Evolutionary conservation across 2,888 invertebrate species (phyloP), one percentile per base, ranked within the genome.

Genomic region (Glaucopsyche alexis): DNA sequence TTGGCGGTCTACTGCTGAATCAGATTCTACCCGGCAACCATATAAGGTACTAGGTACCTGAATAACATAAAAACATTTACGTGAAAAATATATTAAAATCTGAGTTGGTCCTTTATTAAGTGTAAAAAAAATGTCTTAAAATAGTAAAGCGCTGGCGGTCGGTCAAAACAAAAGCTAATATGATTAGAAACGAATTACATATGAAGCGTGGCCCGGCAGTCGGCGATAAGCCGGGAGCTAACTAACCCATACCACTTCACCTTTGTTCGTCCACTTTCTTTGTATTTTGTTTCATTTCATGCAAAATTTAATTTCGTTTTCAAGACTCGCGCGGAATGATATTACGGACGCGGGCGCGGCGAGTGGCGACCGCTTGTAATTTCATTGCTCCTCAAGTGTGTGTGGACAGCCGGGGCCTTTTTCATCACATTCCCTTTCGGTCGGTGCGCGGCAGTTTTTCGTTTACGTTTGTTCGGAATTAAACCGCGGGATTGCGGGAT

Each of bases 281-380:
- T 92, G 91, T 92, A 88, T 90, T 89, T 89, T 87, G 91, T 90
- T 89, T 88, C 89, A 90, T 91, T 92, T 91, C 93, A 91, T 91
- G 93, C 91, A 89, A 91, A 92, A 93, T 93, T 93, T 91, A 92
- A 93, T 93, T 92, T 92, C 91, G 92, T 89, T 90, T 90, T 90
- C 90, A 92, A 93, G 93, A 92, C 91, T 90, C 92, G 92, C 86
- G 84, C 82, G 92, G 92, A 92, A 91, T 91, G 91, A 90, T 92
- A 91, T 92, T 91, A 91, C 89, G 85, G 84, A n/a, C 85, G 88
- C 85, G 85, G 29, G 29, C 29, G 29, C 29, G 29, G 29, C 29
- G 29, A 29, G 29, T 29, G 29, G 86, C 87, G 87, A 84, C 87
- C 83, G 86, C 83, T 85, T 85, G 89, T 92, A 92, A 92, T 92